A percentile compares a stretch with the other conserved stretches of the same genome.
Conservation (phyloP, 1,140 invertebrate species). For the Rhopalosiphum padi region DNA sequence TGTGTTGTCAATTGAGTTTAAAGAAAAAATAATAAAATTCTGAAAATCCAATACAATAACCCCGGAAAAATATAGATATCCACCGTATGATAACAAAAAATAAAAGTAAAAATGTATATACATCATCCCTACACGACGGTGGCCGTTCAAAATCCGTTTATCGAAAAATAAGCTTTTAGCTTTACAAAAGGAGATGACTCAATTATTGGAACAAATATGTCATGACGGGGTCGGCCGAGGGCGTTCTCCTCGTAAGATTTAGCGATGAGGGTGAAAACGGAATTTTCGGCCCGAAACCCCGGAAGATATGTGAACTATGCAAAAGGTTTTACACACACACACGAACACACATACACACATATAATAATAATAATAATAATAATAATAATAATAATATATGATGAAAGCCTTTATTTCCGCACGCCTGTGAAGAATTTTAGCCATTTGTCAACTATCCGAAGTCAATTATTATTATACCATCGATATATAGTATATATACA, state of each 20-base stretch:
- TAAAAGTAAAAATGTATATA: constrained; percentile 28
- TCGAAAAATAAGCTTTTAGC: constrained; percentile 57
- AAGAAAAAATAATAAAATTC: constrained; percentile 26
- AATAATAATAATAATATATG: constrained; percentile 33
- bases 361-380: neutral
- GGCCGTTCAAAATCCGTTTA: constrained; percentile 57
- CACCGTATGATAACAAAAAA: constrained; percentile 26
- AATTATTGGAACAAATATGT: constrained; percentile 56
- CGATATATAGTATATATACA: neutral
- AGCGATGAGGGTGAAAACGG: constrained; percentile 33
- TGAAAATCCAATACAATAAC: constrained; percentile 50
- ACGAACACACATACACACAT: no score
- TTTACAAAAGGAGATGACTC: constrained; percentile 57
- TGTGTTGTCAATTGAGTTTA: constrained; percentile 48
- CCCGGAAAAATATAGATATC: constrained; percentile 5
- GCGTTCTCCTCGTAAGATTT: constrained; percentile 50
- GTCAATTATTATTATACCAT: constrained; percentile 47
- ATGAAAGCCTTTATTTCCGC: constrained; percentile 31
- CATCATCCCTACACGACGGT: constrained; percentile 39
- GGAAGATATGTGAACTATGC: constrained; percentile 57
- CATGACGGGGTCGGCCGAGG: constrained; percentile 41
- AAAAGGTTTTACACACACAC: constrained; percentile 34
- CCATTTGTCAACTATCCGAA: constrained; percentile 50
- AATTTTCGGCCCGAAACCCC: constrained; percentile 41
- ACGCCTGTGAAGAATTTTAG: constrained; percentile 31